A percentile compares a stretch with the other conserved stretches of the same genome.
phyloP scores from a whole-genome alignment of 2,113 vertebrate genomes.

The Serilophus lunatus region DNA sequence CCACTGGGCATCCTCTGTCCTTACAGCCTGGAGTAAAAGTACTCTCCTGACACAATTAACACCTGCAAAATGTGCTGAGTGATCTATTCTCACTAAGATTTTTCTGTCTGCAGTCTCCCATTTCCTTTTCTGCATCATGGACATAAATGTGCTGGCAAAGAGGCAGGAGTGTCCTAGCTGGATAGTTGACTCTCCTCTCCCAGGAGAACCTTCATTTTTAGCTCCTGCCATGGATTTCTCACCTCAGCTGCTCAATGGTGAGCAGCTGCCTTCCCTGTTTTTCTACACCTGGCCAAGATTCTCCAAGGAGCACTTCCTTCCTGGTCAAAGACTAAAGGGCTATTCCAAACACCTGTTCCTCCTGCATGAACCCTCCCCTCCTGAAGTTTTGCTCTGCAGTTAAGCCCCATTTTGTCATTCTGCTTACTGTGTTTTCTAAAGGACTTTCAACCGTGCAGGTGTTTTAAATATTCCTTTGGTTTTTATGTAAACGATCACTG shows the following conservation, averaged over 20 bases:
- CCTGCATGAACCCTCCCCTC: not conserved
- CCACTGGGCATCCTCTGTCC: not conserved
- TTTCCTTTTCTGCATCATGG: not conserved
- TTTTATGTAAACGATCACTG: not conserved
- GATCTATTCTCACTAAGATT: not conserved
- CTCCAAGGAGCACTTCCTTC: not conserved
- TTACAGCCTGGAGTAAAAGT: not conserved
- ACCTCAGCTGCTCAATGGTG: not conserved
- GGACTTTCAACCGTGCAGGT: not conserved
- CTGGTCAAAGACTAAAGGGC: not conserved
- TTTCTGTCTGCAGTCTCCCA: not conserved
- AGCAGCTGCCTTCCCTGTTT: conserved; percentile 13
- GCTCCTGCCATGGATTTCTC: not conserved
- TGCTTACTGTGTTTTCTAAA: not conserved
- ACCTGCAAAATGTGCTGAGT: not conserved
- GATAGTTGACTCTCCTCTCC: not conserved
- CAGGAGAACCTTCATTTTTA: not conserved
- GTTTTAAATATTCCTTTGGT: not conserved
- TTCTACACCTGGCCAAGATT: not conserved
- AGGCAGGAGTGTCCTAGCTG: not conserved
- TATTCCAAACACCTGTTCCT: not conserved
- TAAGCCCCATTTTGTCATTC: not conserved
- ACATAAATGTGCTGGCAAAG: not conserved
- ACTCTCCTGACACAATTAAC: not conserved
- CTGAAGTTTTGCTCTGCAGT: not conserved